Base-by-base conservation (phyloP, 2,888 invertebrate species). In the Archips xylosteana region DNA sequence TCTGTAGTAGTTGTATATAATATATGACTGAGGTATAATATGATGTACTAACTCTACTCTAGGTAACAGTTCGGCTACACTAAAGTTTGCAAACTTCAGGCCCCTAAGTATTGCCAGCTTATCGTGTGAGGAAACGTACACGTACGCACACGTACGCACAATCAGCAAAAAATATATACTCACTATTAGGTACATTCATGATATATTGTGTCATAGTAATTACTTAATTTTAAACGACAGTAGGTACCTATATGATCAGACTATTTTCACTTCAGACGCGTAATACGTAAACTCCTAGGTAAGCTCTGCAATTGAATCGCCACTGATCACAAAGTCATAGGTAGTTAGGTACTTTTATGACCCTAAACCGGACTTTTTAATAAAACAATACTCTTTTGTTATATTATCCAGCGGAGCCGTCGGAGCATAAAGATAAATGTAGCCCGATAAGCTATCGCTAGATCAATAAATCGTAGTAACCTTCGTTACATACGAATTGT, bases 391-490 rank as follows among this genome's bases (percentile, higher is more conserved):
- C 75, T 69, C 74, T 74, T 74, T 65, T 74, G 74, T 74, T 76
- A 77, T 74, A 73, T 76, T 79, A 82, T 78, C 75, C 80, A 73
- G 74, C 75, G 77, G 76, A 77, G 79, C 77, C 81, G 78, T 80
- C 75, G 75, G 77, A 78, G 76, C 77, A 77, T 80, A 77, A 78
- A 87, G 93, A 91, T 91, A 92, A 89, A 89, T 85, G 85, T 82
- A 80, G 71, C 80, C 85, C 12, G 93, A 93, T 92, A 92, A 87
- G 83, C 81, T 91, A 93, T 92, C 92, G 81, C 78, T 79, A 84
- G 91, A 92, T 93, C 92, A 89, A 93, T 93, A 93, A 83, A 88
- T 84, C 81, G 78, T 85, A 84, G 84, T 85, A 84, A 85, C 87
- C 86, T 85, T 86, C 82, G 87, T 82, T 81, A 77, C 75, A 70